Percentiles rank a stretch among this genome's conserved stretches.
These are phyloP conservation scores for Propithecus coquereli DNA, from an alignment of 2,113 vertebrate species.

Conservation along the genomic window DNA sequence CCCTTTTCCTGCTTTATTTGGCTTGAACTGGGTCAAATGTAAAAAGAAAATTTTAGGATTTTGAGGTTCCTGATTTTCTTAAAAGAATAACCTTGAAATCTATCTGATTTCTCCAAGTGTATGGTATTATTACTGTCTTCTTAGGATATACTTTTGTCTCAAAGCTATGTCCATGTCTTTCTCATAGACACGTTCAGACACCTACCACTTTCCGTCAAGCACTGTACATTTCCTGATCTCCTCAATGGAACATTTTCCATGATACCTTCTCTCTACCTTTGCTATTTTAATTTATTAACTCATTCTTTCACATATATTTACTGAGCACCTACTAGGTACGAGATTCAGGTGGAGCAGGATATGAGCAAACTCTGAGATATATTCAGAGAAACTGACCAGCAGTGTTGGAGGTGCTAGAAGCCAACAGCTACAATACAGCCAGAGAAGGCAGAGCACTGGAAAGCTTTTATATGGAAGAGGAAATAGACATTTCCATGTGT, in stretches of 20 bases:
- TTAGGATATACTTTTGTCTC: not conserved
- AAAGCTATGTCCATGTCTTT: not conserved
- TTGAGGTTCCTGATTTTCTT: not conserved
- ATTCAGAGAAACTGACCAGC: not conserved
- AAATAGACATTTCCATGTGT: no score
- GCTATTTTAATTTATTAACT: not conserved
- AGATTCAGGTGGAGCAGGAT: not conserved
- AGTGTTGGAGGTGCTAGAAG: not conserved
- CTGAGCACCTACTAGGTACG: not conserved
- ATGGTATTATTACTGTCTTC: not conserved
- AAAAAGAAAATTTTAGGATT: not conserved
- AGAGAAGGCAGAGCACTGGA: not conserved
- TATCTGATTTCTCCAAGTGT: not conserved
- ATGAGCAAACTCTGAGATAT: not conserved
- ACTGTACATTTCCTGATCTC: not conserved
- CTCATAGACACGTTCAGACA: not conserved
- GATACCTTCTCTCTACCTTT: not conserved
- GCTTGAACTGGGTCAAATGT: slow-evolving; percentile 48
- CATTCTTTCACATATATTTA: not conserved
- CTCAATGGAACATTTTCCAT: not conserved
- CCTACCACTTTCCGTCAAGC: not conserved
- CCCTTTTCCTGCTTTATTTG: slow-evolving; percentile 25
- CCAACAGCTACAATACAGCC: not conserved
- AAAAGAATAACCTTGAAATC: not conserved
- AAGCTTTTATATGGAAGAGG: not conserved